phyloP scores from a whole-genome alignment of 2,113 vertebrate genomes.

The Ictalurus furcatus region DNA sequence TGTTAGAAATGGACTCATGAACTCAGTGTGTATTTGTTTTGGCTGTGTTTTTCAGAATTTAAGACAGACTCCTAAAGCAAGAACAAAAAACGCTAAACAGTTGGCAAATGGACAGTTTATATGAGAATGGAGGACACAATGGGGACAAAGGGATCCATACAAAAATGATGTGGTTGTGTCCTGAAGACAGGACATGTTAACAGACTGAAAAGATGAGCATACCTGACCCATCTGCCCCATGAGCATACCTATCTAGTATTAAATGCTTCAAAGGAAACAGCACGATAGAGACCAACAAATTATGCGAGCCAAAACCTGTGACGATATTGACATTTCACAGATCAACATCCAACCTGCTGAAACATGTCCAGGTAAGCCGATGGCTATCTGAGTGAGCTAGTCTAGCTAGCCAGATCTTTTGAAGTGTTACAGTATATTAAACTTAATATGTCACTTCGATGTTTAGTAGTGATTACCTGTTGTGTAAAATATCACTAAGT shows the following conservation, averaged over 20 bases:
- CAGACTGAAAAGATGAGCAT: background rate
- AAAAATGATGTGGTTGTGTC: background rate
- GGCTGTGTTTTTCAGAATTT: background rate
- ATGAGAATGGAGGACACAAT: background rate
- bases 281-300: background rate
- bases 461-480: background rate
- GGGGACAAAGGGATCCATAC: background rate
- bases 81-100: background rate
- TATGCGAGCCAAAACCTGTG: background rate
- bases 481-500: background rate
- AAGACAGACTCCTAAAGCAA: background rate
- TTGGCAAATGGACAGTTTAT: background rate
- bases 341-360: background rate
- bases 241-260: background rate
- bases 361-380: background rate
- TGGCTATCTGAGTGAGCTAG: background rate
- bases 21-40: constrained; percentile 2
- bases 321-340: background rate
- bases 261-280: background rate
- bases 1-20: background rate
- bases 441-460: background rate
- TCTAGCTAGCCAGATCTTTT: background rate
- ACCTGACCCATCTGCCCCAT: background rate
- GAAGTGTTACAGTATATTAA: background rate
- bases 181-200: background rate